Conservation (phyloP, 2,113 vertebrate species). For the Oreotragus oreotragus region DNA sequence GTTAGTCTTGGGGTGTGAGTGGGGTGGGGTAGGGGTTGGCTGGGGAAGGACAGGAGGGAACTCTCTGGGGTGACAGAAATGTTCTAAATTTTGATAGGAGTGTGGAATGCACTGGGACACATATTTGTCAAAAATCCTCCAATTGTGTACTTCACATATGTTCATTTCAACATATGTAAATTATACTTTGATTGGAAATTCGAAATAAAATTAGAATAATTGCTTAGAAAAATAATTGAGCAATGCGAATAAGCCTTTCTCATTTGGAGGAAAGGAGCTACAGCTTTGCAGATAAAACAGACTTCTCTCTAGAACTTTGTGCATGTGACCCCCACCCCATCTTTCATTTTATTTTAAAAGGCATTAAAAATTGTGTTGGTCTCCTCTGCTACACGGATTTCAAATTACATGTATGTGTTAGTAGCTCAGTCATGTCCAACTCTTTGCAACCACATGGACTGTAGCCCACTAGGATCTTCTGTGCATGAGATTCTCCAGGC, state of each 20-base stretch:
- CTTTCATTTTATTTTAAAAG: constrained; percentile 52
- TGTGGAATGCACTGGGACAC: neutral
- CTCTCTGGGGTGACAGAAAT: neutral
- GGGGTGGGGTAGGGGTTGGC: neutral
- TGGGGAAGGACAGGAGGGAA: neutral
- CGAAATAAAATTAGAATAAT: neutral
- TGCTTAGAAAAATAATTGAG: neutral
- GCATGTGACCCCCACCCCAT: neutral
- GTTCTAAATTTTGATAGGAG: neutral
- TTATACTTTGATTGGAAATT: neutral
- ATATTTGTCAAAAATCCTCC: neutral
- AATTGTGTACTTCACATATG: neutral
- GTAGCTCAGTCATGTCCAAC: neutral
- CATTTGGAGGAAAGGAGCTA: neutral
- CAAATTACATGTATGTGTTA: constrained; percentile 74
- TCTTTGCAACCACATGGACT: neutral
- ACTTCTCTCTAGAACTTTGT: neutral
- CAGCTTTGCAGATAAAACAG: neutral
- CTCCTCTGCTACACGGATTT: constrained; percentile 76
- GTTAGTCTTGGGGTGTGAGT: neutral
- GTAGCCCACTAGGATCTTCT: neutral
- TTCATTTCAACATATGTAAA: neutral
- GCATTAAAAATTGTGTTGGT: constrained; percentile 69
- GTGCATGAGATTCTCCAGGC: neutral
- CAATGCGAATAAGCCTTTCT: neutral